Base-by-base conservation (phyloP, 1,140 invertebrate genomes). In the Atta colombica region DNA sequence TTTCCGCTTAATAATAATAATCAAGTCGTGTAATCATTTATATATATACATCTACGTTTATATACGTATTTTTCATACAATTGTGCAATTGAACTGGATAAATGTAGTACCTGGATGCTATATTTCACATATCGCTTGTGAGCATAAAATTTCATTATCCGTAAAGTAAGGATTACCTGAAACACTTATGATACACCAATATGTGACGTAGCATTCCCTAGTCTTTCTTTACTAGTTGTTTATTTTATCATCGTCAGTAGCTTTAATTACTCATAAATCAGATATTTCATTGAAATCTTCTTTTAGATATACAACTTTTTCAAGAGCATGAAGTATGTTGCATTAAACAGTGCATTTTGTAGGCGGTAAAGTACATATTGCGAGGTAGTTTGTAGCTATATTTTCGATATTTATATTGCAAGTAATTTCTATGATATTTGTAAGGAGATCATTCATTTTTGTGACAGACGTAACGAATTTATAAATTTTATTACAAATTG, bases 51-150 rank as follows among this genome's bases (percentile, higher is more conserved):
- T 87, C 80, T 39, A 88, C 74, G n/a, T 69, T 85, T 88, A 88
- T 68, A 88, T 89, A 88, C 86, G 88, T 92, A 92, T 93, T 92
- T 93, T 92, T 91, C 90, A 91, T 93, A 92, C 89, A 75, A 72
- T 51, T 77, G 72, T 78, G 45, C 77, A 90, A 71, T 85, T 89
- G 55, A 82, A 90, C 69, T 87, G 58, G 75, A 88, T 65, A 77
- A 85, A 77, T 87, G 66, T 84, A 87, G 35, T 78, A 82, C 55
- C 80, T 72, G 68, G 55, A 72, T 82, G 68, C 68, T 82, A 74
- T 35, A 61, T 35, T 21, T 80, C 61, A 58, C 49, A 81, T 81
- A 69, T 71, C 49, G 84, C 7, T 74, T 75, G 45, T 61, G 71
- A 53, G 45, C 31, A 35, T 71, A 16, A 49, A n/a, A 72, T 78